Conservation (phyloP, 2,888 invertebrate genomes). For the Conomelus anceps region DNA sequence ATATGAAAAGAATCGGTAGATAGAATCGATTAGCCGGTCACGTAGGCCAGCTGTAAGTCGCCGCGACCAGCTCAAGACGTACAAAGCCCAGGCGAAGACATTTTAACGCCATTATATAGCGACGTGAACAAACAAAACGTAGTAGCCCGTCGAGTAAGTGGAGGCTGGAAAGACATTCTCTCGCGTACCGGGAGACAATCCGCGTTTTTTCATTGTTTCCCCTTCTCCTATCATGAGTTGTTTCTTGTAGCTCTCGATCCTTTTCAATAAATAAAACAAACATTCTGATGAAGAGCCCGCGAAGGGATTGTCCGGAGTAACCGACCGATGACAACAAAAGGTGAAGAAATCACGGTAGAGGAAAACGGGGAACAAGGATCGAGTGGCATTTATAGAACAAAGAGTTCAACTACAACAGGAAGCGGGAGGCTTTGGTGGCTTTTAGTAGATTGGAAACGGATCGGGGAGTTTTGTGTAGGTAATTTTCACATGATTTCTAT, state of each 20-base stretch:
- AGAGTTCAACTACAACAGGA: neutral
- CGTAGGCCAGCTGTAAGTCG: neutral
- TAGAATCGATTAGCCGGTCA: constrained; percentile 8
- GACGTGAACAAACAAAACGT: neutral
- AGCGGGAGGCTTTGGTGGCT: neutral
- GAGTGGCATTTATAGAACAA: neutral
- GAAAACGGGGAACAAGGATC: too few relatives aligned
- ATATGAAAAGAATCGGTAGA: constrained; percentile 7
- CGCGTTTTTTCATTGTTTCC: neutral
- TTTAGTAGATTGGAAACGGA: constrained; percentile 24
- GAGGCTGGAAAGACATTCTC: neutral
- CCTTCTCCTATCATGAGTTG: neutral
- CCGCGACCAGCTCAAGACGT: neutral
- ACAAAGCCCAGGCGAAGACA: neutral
- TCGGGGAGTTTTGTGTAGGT: constrained; percentile 17
- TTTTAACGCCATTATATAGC: constrained; percentile 7
- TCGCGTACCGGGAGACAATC: neutral
- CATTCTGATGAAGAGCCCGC: neutral
- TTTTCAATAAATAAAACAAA: neutral
- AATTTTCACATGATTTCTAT: constrained; percentile 24
- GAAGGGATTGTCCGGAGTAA: neutral
- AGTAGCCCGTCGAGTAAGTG: neutral
- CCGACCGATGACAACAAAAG: neutral
- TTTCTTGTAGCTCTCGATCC: neutral
- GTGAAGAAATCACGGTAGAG: too few relatives aligned